These are phyloP conservation scores for Hoplostethus atlanticus DNA, from an alignment of 2,797 vertebrate species.

Conservation along the genomic window DNA sequence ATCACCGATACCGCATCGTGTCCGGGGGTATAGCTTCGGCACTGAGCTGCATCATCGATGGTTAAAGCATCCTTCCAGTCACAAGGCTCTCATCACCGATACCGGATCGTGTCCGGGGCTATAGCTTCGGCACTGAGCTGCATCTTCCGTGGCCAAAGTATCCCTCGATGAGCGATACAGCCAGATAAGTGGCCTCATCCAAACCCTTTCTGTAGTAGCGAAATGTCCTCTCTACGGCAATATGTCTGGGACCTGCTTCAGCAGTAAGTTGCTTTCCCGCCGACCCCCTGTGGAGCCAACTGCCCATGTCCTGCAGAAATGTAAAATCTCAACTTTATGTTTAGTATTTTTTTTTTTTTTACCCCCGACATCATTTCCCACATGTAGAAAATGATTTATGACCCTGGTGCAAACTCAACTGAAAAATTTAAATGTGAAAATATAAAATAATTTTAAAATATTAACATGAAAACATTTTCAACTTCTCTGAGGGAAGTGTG, in stretches of 20 bases:
- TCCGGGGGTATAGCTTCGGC: slow-evolving; percentile 45
- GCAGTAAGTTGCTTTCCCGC: slow-evolving; percentile 29
- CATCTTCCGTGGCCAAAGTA: slow-evolving; percentile 43
- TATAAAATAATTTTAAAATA: no score
- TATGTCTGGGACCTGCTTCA: slow-evolving; percentile 30
- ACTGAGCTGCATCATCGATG: slow-evolving; percentile 24
- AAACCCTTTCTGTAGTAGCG: not conserved
- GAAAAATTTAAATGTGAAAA: no score
- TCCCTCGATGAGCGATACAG: slow-evolving; percentile 37
- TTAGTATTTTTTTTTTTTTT: not conserved
- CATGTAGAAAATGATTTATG: no score
- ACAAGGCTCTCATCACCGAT: slow-evolving; percentile 50
- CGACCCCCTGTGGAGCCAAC: not conserved
- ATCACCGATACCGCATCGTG: slow-evolving; percentile 51
- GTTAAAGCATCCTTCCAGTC: slow-evolving; percentile 58
- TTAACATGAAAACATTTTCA: no score
- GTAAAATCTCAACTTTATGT: not conserved
- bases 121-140: slow-evolving; percentile 47
- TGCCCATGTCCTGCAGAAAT: not conserved
- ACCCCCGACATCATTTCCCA: no score
- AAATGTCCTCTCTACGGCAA: slow-evolving; percentile 29
- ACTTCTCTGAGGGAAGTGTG: no score
- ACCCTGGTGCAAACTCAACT: no score
- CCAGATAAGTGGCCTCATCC: not conserved
- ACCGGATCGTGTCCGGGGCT: slow-evolving; percentile 50